phyloP scores from a whole-genome alignment of 2,797 vertebrate species.

The Hafferia zeledoni region DNA sequence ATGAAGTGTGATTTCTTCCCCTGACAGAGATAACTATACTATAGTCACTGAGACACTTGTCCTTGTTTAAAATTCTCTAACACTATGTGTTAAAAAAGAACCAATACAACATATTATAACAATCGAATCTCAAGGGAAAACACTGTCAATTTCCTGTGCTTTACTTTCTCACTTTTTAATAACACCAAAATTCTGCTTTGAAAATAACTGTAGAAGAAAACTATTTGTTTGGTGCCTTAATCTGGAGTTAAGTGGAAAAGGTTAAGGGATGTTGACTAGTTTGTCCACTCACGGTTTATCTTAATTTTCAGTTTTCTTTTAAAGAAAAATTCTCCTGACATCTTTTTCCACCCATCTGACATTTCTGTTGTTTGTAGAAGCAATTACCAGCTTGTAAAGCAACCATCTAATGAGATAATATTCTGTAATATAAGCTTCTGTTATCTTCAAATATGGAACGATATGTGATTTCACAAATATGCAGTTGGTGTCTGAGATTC shows the following conservation, averaged over 20 bases:
- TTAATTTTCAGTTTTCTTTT: background rate
- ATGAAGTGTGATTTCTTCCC: background rate
- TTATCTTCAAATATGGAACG: background rate
- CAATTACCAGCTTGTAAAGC: background rate
- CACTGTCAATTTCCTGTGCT: background rate
- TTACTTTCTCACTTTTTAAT: background rate
- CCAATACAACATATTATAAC: background rate
- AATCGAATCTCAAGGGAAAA: background rate
- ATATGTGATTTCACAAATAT: background rate
- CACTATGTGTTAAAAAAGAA: background rate
- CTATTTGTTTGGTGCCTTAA: background rate
- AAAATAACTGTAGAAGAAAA: background rate
- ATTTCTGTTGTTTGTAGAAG: background rate
- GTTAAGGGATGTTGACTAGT: background rate
- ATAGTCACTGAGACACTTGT: background rate
- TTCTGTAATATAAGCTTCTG: accelerated
- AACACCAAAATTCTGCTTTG: background rate
- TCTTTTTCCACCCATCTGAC: background rate
- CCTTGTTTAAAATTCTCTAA: background rate
- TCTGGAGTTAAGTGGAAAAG: background rate
- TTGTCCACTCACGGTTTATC: background rate
- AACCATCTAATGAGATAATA: background rate
- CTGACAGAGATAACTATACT: background rate
- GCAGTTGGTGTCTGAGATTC: background rate
- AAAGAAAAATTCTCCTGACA: background rate